Conservation (phyloP, 2,113 vertebrate species). For the Octodon degus region DNA sequence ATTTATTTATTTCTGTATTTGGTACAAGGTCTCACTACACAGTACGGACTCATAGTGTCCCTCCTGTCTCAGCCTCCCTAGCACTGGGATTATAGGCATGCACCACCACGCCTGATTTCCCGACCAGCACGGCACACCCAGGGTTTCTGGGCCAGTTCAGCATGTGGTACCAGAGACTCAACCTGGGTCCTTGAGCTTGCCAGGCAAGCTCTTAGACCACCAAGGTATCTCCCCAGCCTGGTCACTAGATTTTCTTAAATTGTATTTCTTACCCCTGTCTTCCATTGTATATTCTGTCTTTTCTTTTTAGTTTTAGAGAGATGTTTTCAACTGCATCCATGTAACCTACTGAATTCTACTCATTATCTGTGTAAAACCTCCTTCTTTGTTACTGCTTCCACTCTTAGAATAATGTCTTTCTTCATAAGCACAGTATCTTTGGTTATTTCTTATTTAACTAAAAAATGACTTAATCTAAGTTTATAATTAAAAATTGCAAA, state of each 20-base stretch:
- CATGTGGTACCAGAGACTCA: too few relatives aligned
- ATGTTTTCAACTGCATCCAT: background rate
- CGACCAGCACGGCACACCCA: too few relatives aligned
- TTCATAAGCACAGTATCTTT: background rate
- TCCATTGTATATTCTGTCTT: background rate
- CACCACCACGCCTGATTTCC: too few relatives aligned
- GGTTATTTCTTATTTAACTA: background rate
- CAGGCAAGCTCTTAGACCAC: too few relatives aligned
- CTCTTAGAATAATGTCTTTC: conserved; percentile 3
- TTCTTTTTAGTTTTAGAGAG: background rate
- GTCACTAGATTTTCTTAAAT: conserved; percentile 19
- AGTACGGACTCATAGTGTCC: too few relatives aligned
- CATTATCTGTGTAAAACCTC: background rate
- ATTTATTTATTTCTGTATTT: too few relatives aligned
- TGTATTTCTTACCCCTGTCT: background rate
- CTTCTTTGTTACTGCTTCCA: background rate
- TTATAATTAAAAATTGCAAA: background rate
- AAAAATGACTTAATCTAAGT: background rate
- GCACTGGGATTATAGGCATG: too few relatives aligned
- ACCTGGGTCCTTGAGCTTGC: too few relatives aligned
- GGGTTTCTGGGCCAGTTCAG: too few relatives aligned
- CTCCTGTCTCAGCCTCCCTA: too few relatives aligned
- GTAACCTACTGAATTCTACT: background rate
- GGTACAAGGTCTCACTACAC: too few relatives aligned
- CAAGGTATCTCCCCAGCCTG: background rate